phyloP scores from a whole-genome alignment of 2,797 vertebrate genomes.

The Mus minutoides region DNA sequence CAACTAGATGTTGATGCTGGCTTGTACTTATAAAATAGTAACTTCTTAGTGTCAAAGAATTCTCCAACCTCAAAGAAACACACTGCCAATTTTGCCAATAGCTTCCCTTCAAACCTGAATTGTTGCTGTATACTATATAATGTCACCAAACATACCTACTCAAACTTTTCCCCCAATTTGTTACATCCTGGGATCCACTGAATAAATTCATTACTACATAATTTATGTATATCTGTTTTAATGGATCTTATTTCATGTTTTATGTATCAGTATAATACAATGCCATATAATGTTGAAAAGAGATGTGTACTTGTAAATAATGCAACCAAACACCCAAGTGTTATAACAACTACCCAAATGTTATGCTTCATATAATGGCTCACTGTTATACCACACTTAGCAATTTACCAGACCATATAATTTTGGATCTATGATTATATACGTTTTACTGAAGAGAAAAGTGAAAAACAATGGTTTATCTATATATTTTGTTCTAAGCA shows the following conservation, averaged over 20 bases:
- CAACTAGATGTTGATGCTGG: background rate
- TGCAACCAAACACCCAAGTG: background rate
- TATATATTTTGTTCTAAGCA: background rate
- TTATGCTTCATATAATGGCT: background rate
- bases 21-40: background rate
- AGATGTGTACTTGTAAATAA: background rate
- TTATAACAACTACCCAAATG: background rate
- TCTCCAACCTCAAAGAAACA: background rate
- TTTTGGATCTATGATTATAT: background rate
- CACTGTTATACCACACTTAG: background rate
- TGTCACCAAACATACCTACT: background rate
- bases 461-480: background rate
- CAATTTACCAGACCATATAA: background rate
- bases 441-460: background rate
- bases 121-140: background rate
- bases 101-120: background rate
- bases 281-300: background rate
- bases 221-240: background rate
- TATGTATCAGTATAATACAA: background rate
- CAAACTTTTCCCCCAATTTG: background rate
- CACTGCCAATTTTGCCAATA: background rate
- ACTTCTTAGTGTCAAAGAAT: background rate
- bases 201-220: background rate
- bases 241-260: background rate
- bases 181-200: background rate